phyloP scores from a whole-genome alignment of 2,888 invertebrate genomes.

The Rotaria macrura region DNA sequence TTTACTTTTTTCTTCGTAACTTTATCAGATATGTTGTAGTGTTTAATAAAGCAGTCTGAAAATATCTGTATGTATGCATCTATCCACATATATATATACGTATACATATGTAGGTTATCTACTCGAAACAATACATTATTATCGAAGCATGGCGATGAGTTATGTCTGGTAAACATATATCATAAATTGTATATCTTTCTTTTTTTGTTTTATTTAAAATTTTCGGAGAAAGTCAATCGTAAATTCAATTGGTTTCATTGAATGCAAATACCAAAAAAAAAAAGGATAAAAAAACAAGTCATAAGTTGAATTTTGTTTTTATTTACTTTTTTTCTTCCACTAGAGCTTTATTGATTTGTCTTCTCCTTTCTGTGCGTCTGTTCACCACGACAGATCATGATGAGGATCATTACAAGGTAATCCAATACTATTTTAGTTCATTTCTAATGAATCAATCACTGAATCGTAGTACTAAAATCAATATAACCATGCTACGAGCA shows the following conservation, averaged over 20 bases:
- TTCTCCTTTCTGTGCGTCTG: not conserved
- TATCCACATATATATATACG: not conserved
- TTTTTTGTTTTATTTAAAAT: not conserved
- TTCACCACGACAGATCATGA: not conserved
- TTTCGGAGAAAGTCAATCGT: not conserved
- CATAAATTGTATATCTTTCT: not conserved
- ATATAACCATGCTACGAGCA: not conserved
- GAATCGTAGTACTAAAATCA: not conserved
- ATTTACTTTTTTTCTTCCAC: not conserved
- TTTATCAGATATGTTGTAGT: slow-evolving; percentile 15
- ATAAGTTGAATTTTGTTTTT: not conserved
- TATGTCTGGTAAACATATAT: not conserved
- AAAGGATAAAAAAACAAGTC: not conserved
- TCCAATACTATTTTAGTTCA: not conserved
- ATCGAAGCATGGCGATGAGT: not conserved
- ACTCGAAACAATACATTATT: not conserved
- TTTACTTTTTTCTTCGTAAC: not conserved
- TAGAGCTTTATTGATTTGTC: not conserved
- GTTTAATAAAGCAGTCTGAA: not conserved
- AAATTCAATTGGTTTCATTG: not conserved
- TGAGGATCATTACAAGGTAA: not conserved
- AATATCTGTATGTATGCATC: not conserved
- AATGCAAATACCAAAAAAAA: not conserved
- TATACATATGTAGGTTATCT: no score
- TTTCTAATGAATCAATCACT: not conserved